phyloP scores from a whole-genome alignment of 2,797 vertebrate genomes.

The Myiotriccus ornatus region DNA sequence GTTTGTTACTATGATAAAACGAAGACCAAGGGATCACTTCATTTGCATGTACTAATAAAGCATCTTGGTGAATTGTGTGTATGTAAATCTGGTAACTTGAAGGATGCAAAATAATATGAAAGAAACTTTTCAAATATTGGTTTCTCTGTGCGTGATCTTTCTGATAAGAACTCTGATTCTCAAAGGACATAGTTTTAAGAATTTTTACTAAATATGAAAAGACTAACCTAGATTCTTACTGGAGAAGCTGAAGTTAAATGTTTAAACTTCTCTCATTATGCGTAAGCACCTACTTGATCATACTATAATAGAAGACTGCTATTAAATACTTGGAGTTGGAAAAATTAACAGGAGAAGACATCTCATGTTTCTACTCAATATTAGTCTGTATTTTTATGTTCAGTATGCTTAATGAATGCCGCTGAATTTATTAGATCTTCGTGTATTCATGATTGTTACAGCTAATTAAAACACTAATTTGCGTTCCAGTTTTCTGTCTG shows the following conservation, averaged over 20 bases:
- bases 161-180: neutral
- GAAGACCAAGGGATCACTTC: neutral
- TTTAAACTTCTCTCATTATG: neutral
- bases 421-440: neutral
- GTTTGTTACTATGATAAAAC: neutral
- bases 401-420: fast-evolving
- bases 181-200: neutral
- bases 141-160: neutral
- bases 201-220: neutral
- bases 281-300: neutral
- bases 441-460: neutral
- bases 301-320: neutral
- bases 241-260: neutral
- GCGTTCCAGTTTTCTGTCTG: neutral
- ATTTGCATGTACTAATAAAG: neutral
- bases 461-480: neutral
- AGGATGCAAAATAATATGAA: neutral
- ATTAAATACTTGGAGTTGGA: neutral
- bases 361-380: neutral
- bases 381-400: neutral
- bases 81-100: neutral
- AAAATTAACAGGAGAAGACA: neutral
- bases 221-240: neutral
- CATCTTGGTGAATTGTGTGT: neutral
- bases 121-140: neutral